Conservation (phyloP, 2,113 vertebrate species). For the Myiozetetes cayanensis region DNA sequence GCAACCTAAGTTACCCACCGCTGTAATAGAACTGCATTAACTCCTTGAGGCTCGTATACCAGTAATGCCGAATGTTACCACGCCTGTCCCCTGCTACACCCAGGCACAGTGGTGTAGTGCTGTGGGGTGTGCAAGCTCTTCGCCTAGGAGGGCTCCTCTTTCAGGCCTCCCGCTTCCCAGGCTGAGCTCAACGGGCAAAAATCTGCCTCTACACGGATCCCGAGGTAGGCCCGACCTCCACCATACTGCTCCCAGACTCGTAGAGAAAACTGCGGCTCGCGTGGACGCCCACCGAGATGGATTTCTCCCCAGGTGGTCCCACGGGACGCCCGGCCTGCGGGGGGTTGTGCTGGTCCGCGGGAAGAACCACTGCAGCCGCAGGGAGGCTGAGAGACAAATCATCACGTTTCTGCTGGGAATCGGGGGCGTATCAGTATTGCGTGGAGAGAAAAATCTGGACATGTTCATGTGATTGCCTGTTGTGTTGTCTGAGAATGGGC, state of each 20-base stretch:
- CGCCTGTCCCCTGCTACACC: accelerated
- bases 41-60: not conserved
- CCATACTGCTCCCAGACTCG: accelerated
- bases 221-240: accelerated
- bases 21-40: not conserved
- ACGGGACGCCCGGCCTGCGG: accelerated
- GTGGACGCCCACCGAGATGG: accelerated
- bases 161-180: not conserved
- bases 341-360: accelerated
- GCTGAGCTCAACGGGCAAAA: not conserved
- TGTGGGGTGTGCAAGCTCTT: accelerated
- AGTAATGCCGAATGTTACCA: not conserved
- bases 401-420: not conserved
- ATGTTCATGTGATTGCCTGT: not conserved
- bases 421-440: accelerated
- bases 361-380: not conserved
- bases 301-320: not conserved
- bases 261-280: accelerated
- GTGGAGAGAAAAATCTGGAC: not conserved
- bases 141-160: accelerated
- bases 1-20: accelerated
- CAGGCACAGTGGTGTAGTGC: accelerated
- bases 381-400: not conserved
- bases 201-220: accelerated
- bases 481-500: not conserved